These are phyloP conservation scores for Heliconius hermathena DNA, from an alignment of 1,140 invertebrate species.

Conservation along the genomic window DNA sequence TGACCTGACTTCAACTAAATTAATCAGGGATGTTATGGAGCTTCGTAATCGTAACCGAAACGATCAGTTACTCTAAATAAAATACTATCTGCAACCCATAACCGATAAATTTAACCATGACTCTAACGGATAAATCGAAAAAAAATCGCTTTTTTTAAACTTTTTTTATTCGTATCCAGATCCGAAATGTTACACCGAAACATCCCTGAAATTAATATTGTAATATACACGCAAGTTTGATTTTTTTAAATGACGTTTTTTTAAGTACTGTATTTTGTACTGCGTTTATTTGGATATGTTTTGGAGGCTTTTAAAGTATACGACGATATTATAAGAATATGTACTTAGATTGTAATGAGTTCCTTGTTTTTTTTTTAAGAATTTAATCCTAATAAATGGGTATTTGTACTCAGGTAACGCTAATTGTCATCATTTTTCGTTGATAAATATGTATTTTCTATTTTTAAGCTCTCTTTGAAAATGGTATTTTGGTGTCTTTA, in stretches of 20 bases:
- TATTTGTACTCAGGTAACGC: slow-evolving; percentile 40
- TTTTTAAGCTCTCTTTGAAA: slow-evolving; percentile 21
- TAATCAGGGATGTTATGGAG: neutral
- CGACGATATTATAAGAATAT: slow-evolving; percentile 77
- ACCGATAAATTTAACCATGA: too few species aligned
- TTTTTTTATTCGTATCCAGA: too few species aligned
- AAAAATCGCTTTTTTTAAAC: too few species aligned
- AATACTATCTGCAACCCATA: too few species aligned
- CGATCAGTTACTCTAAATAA: too few species aligned
- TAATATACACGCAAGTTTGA: slow-evolving; percentile 53
- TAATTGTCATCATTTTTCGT: slow-evolving; percentile 26
- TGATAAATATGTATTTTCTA: slow-evolving; percentile 22
- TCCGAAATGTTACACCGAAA: too few species aligned
- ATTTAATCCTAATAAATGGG: slow-evolving; percentile 40
- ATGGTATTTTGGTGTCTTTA: slow-evolving; percentile 28
- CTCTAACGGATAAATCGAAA: too few species aligned
- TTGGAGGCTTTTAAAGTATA: slow-evolving; percentile 82
- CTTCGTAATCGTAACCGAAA: too few species aligned
- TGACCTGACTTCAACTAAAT: neutral
- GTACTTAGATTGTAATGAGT: slow-evolving; percentile 79
- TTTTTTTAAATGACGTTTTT: slow-evolving; percentile 67
- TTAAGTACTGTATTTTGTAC: slow-evolving; percentile 56
- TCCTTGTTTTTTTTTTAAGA: slow-evolving; percentile 64
- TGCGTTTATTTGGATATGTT: slow-evolving; percentile 63
- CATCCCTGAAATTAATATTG: slow-evolving; percentile 6